phyloP scores from a whole-genome alignment of 2,113 vertebrate genomes.

The Engystomops pustulosus region DNA sequence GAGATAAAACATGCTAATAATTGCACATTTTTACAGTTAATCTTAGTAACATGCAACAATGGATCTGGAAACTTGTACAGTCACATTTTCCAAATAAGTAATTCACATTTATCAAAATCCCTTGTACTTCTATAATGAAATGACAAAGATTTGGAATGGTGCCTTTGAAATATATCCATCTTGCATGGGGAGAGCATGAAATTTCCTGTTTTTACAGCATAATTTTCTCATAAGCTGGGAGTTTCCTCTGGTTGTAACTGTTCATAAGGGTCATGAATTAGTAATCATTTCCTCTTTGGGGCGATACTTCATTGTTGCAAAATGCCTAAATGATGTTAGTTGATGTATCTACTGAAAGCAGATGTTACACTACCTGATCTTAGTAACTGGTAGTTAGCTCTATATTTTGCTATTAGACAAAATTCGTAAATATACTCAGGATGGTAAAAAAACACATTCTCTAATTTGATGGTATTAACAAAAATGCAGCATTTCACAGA shows the following conservation, averaged over 20 bases:
- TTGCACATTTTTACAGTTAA: constrained; percentile 21
- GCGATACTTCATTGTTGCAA: constrained; percentile 22
- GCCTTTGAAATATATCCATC: constrained; percentile 35
- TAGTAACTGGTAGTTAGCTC: too few species aligned
- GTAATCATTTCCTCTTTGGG: constrained; percentile 42
- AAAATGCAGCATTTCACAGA: too few species aligned
- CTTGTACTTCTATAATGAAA: constrained; percentile 27
- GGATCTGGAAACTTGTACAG: constrained; percentile 1
- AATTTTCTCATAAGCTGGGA: constrained; percentile 30
- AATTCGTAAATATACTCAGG: too few species aligned
- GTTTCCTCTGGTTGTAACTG: constrained; percentile 21
- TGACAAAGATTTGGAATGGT: constrained; percentile 32
- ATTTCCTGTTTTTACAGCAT: constrained; percentile 41
- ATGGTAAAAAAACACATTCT: too few species aligned
- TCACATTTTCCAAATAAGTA: constrained; percentile 33
- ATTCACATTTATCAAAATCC: constrained; percentile 31
- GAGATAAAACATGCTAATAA: constrained; percentile 6
- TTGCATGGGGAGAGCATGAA: constrained; percentile 23
- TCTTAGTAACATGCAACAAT: constrained; percentile 20
- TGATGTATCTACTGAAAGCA: constrained; percentile 6
- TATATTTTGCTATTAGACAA: too few species aligned
- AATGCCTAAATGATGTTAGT: constrained; percentile 37
- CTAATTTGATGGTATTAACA: too few species aligned
- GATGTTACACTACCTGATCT: too few species aligned
- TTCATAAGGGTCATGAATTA: constrained; percentile 39